Base-by-base conservation (phyloP, 2,113 vertebrate genomes). In the Trachemys scripta region DNA sequence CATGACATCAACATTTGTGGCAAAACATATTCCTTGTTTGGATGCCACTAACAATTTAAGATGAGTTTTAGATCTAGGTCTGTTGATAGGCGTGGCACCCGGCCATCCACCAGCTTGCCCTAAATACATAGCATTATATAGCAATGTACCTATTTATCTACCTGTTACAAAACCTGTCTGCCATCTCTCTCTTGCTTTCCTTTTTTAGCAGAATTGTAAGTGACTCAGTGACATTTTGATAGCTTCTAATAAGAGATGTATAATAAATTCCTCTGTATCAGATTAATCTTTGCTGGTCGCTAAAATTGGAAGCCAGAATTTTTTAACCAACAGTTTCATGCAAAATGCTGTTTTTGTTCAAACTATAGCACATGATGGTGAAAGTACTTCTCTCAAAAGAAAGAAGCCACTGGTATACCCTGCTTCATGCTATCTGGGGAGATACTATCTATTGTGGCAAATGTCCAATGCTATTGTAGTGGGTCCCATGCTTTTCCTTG, bases 381-480 rank as follows among this genome's bases (percentile, higher is more conserved):
- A 80, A 92, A 91, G 49, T 42, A 84, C 38, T 84, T 93, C 84
- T 57, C 57, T 79, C 51, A 53, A 50, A 89, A 92, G 31, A 84
- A 86, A 96, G 75, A 89, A 90, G 35, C 72, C 95, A 88, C 65
- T 94, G 27, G 79, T 75, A 85, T 69, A 92, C 51, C 31, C 38
- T 95, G 31, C 78, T 96, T 50, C 89, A 88, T n/a, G 82, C 57
- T 79, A 93, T 54, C 62, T 72, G 85, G 85, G 95, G 94, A 96
- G 95, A 54, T 59, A 25, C 47, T 85, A 84, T 92, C 92, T 50
- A 54, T 54, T 22, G 8, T 54, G 53, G 53, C 20, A 22, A 53
- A 53, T 53, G 51, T 53, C 51, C 51, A 53, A 8, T 53, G 51
- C 51, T 53, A 53, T 53, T 20, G 17, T 53, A 19, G 17, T 53